These are phyloP conservation scores for Rhea pennata DNA, from an alignment of 2,113 vertebrate species.

Conservation along the genomic window DNA sequence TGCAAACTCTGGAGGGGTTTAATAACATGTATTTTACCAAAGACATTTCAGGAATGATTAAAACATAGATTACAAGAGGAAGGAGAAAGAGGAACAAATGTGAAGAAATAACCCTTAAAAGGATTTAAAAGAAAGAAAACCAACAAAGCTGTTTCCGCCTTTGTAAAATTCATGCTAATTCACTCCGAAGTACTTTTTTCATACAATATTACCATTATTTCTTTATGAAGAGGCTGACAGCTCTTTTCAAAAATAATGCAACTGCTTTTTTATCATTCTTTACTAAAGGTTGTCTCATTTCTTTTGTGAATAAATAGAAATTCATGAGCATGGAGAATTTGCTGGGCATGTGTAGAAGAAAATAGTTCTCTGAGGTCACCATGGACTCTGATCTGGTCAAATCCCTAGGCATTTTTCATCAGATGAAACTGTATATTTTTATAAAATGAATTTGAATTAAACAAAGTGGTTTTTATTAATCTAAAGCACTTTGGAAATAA, in stretches of 20 bases:
- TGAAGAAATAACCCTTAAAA: background rate
- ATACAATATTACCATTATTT: background rate
- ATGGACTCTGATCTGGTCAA: background rate
- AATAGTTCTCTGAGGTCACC: background rate
- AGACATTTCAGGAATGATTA: background rate
- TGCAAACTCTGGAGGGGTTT: background rate
- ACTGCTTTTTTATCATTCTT: background rate
- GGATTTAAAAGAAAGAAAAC: background rate
- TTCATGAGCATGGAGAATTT: background rate
- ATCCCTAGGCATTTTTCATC: background rate
- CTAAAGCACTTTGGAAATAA: background rate
- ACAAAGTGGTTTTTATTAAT: background rate
- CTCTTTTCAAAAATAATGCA: background rate
- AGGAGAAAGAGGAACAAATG: background rate
- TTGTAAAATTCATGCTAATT: background rate
- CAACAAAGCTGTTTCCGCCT: background rate
- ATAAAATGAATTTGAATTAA: background rate
- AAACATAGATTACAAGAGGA: background rate
- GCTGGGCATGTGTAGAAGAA: background rate
- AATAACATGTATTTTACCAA: background rate
- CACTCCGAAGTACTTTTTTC: background rate
- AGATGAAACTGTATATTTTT: background rate
- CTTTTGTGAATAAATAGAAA: background rate
- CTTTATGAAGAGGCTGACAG: background rate
- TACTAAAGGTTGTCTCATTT: background rate